A percentile compares a stretch with the other conserved stretches of the same genome.
Conservation (phyloP, 1,140 invertebrate species). For the Eciton burchellii region DNA sequence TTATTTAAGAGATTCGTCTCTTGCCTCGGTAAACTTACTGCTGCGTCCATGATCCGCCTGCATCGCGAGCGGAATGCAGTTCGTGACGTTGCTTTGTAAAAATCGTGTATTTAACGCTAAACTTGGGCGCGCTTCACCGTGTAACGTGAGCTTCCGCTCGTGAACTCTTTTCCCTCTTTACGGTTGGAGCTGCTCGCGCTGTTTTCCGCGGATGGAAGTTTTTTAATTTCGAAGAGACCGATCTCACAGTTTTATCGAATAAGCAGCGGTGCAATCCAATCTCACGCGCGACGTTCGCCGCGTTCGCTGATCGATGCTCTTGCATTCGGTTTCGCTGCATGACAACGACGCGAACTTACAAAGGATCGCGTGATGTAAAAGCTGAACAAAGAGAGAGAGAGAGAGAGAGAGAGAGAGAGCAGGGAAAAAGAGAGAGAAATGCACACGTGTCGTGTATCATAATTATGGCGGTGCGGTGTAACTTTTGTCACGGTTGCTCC, state of each 20-base stretch:
- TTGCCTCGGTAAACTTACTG: slow-evolving; percentile 29
- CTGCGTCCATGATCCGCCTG: slow-evolving; percentile 31
- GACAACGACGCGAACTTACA: slow-evolving; percentile 31
- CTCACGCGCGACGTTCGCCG: slow-evolving; percentile 21
- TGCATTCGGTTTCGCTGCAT: slow-evolving; percentile 22
- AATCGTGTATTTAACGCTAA: slow-evolving; percentile 24
- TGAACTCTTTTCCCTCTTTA: no score
- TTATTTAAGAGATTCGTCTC: slow-evolving; percentile 50
- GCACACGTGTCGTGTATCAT: slow-evolving; percentile 43
- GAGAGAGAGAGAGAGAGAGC: background rate
- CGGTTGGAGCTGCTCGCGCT: background rate
- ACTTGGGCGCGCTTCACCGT: slow-evolving; percentile 20
- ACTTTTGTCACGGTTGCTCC: slow-evolving; percentile 50
- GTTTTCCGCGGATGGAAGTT: background rate
- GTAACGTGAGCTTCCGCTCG: no score
- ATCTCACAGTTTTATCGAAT: slow-evolving; percentile 1
- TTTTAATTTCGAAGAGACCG: background rate
- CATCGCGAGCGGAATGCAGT: slow-evolving; percentile 26
- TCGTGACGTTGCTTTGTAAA: slow-evolving; percentile 21
- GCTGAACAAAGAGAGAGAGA: background rate
- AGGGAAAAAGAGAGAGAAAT: background rate
- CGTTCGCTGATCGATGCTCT: slow-evolving; percentile 30
- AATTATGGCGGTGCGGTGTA: slow-evolving; percentile 27
- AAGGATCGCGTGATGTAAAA: slow-evolving; percentile 15
- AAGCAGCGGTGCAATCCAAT: background rate